A percentile compares a stretch with the other conserved stretches of the same genome.
phyloP scores from a whole-genome alignment of 2,797 vertebrate species.

The Falco novaeseelandiae region DNA sequence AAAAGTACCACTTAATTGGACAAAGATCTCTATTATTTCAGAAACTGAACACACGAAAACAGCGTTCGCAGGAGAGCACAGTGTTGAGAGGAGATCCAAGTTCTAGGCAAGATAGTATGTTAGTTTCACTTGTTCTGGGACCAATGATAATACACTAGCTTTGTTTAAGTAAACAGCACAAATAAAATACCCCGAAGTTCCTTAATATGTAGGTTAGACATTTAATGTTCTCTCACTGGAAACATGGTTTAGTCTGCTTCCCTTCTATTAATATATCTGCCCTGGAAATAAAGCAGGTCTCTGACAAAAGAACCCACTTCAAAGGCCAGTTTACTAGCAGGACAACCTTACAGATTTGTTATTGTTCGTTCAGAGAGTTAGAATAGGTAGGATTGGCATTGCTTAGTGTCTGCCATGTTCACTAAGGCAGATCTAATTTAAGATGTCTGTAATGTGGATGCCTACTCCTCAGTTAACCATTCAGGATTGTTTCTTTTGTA shows the following conservation, averaged over 20 bases:
- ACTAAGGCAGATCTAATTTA: background rate
- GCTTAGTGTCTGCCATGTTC: background rate
- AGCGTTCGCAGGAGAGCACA: background rate
- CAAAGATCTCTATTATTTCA: background rate
- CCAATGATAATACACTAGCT: background rate
- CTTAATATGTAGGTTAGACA: background rate
- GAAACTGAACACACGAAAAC: background rate
- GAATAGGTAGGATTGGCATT: background rate
- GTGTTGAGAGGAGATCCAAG: background rate
- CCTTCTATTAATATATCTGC: background rate
- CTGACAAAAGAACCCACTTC: background rate
- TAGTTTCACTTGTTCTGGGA: background rate
- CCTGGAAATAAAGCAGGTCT: background rate
- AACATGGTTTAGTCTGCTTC: background rate
- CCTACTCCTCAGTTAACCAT: background rate
- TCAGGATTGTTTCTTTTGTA: background rate
- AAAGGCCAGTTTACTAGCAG: background rate
- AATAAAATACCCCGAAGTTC: too few relatives aligned
- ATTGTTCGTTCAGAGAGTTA: background rate
- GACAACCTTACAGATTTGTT: background rate
- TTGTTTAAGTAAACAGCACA: background rate
- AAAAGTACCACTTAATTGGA: background rate
- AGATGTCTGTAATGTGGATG: background rate
- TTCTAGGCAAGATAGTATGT: background rate
- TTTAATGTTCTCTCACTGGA: background rate